These are phyloP conservation scores for Clarias magur DNA, from an alignment of 2,113 vertebrate genomes.

Conservation along the genomic window DNA sequence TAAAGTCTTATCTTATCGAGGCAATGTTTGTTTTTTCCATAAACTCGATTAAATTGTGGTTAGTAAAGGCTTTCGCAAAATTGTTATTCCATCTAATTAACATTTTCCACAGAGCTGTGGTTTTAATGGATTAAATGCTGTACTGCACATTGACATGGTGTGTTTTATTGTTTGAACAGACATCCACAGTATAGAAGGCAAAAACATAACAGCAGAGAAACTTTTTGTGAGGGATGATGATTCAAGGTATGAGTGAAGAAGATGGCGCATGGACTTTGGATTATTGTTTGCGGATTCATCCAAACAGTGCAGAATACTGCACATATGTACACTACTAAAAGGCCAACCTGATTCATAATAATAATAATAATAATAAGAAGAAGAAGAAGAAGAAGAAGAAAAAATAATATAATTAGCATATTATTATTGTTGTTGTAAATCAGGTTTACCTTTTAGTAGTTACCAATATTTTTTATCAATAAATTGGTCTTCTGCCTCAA, in stretches of 20 bases:
- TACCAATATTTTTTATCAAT: neutral
- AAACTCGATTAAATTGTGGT: conserved; percentile 38
- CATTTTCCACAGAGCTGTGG: conserved; percentile 18
- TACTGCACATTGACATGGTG: neutral
- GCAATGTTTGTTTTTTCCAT: conserved; percentile 49
- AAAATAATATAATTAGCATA: neutral
- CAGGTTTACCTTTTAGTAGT: no score
- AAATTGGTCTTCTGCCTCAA: neutral
- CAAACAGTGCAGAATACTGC: neutral
- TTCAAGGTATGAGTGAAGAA: neutral
- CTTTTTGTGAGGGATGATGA: neutral
- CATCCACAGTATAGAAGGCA: neutral
- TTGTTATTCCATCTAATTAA: conserved; percentile 53
- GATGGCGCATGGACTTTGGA: neutral
- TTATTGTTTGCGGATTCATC: neutral
- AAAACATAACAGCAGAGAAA: neutral
- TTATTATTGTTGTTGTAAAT: neutral
- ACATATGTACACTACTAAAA: neutral
- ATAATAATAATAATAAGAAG: no score
- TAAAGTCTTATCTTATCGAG: conserved; percentile 50
- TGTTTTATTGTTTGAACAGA: conserved; percentile 27
- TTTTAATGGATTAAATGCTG: conserved; percentile 21
- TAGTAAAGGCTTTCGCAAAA: conserved; percentile 35
- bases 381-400: no score
- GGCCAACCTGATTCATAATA: neutral